phyloP scores from a whole-genome alignment of 2,888 invertebrate genomes.

The Choristoneura rosaceana region DNA sequence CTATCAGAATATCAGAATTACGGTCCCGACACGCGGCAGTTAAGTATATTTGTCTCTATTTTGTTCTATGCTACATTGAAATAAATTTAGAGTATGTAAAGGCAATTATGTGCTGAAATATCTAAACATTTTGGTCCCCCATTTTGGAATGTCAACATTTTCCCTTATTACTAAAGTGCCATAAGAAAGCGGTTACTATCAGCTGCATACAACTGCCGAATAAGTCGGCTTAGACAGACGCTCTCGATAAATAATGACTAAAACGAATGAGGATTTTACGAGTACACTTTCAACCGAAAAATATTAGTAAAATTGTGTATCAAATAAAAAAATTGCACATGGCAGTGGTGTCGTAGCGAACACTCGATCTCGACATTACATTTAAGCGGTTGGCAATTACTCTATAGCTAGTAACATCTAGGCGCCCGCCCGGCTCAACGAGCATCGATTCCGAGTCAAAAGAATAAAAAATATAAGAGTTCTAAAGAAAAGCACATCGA shows the following conservation, averaged over 20 bases:
- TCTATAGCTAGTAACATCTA: constrained; percentile 78
- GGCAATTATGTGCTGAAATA: constrained; percentile 50
- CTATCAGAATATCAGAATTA: constrained; percentile 29
- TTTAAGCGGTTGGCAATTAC: constrained; percentile 83
- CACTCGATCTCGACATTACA: constrained; percentile 76
- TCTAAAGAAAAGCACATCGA: constrained; percentile 41
- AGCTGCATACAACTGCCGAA: constrained; percentile 67
- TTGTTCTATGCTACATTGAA: constrained; percentile 53
- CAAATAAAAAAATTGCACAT: constrained; percentile 79
- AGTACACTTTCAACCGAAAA: constrained; percentile 68
- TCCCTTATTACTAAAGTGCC: constrained; percentile 61
- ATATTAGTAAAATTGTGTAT: constrained; percentile 72
- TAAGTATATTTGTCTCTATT: constrained; percentile 48
- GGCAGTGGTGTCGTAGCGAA: constrained; percentile 82
- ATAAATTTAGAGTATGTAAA: constrained; percentile 52
- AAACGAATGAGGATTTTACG: constrained; percentile 61
- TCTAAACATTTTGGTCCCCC: constrained; percentile 74
- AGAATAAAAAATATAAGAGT: constrained; percentile 43
- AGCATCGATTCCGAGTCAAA: constrained; percentile 47
- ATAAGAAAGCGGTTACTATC: constrained; percentile 54
- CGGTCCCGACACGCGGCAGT: constrained; percentile 49
- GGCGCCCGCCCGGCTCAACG: constrained; percentile 68
- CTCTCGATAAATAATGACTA: constrained; percentile 76
- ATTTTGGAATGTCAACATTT: constrained; percentile 78
- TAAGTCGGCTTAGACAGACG: constrained; percentile 59